Evolutionary conservation across 2,888 invertebrate species (phyloP).

Genomic region (Ormyrus rosae): DNA sequence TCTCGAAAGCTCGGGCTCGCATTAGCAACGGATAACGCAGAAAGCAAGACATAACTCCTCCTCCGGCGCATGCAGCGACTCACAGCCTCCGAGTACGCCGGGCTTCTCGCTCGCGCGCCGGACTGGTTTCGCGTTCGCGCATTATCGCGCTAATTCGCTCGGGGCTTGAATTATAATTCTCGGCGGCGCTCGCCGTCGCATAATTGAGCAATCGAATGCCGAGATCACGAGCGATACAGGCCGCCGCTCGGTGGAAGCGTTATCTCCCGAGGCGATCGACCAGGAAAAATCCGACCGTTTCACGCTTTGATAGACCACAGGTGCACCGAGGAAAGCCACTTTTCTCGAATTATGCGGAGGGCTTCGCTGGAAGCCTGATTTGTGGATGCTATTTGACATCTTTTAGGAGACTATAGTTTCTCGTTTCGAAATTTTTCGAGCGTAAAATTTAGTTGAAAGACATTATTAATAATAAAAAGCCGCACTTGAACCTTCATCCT

Average conservation of each 20-base stretch:
- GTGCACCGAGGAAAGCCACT: not conserved
- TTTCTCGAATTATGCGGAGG: too few relatives aligned
- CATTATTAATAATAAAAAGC: too few relatives aligned
- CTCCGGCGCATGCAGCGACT: not conserved
- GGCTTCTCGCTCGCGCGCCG: not conserved
- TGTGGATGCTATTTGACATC: too few relatives aligned
- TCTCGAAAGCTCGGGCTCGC: not conserved
- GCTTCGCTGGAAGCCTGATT: too few relatives aligned
- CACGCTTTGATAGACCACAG: too few relatives aligned
- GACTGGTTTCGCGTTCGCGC: not conserved
- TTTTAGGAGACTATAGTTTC: too few relatives aligned
- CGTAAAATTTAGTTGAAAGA: too few relatives aligned
- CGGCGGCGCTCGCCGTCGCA: not conserved
- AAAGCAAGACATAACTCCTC: too few relatives aligned
- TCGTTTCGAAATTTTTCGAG: too few relatives aligned
- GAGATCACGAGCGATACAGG: conserved; percentile 3
- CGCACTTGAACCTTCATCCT: too few relatives aligned
- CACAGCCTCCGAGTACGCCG: not conserved
- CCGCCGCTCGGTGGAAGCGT: not conserved
- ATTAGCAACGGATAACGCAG: not conserved
- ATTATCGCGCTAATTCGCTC: not conserved
- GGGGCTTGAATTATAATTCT: too few relatives aligned
- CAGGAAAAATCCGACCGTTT: not conserved
- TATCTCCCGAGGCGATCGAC: conserved; percentile 27
- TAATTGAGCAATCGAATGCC: conserved; percentile 41